Conservation (phyloP, 2,113 vertebrate genomes). For the Sturnira hondurensis region DNA sequence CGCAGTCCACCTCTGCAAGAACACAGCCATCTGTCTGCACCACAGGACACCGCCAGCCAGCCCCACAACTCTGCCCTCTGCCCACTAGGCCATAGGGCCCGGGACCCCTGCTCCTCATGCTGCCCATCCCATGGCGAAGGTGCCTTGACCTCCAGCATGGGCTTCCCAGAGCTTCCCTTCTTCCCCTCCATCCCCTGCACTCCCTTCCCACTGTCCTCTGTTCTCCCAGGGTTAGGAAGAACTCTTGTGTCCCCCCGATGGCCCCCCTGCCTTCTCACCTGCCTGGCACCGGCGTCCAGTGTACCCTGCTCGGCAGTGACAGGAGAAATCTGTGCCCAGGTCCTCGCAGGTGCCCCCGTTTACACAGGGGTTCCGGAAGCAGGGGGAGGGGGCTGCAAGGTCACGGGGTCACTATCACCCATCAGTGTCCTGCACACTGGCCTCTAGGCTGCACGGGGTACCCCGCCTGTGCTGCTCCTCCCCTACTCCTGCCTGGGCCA, state of each 20-base stretch:
- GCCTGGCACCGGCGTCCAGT: conserved; percentile 81
- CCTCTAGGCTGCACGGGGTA: accelerated
- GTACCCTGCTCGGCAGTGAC: conserved; percentile 77
- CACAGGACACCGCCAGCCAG: accelerated
- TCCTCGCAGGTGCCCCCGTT: conserved; percentile 82
- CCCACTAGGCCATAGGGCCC: accelerated
- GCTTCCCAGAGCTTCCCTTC: neutral
- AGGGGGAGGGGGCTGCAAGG: conserved; percentile 77
- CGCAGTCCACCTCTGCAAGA: conserved; percentile 86
- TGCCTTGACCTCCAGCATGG: neutral
- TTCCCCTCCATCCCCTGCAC: too few relatives aligned
- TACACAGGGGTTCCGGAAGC: conserved; percentile 79
- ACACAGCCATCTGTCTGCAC: neutral
- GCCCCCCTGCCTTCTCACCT: conserved; percentile 68
- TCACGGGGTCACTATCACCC: neutral
- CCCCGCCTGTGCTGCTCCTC: neutral
- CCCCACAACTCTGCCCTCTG: accelerated
- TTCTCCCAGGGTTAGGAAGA: neutral
- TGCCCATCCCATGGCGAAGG: neutral
- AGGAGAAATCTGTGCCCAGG: conserved; percentile 70
- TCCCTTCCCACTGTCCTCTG: neutral
- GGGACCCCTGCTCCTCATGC: accelerated
- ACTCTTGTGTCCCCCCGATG: too few relatives aligned
- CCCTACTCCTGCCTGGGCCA: neutral
- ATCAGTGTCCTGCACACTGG: neutral